Conservation (phyloP, 2,797 vertebrate genomes). For the Hipposideros larvatus region DNA sequence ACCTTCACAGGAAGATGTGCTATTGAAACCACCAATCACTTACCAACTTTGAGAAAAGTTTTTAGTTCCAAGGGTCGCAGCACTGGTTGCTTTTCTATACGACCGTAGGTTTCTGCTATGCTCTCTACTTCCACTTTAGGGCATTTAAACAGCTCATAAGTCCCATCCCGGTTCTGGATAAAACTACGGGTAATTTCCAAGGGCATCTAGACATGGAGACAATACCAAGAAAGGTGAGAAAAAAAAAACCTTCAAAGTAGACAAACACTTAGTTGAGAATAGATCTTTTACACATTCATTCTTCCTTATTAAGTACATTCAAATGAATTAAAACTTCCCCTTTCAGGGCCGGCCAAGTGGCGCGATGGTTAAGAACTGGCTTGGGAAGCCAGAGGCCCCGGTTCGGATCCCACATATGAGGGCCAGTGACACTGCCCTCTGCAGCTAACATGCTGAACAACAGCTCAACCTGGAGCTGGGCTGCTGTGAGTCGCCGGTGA, state of each 20-base stretch:
- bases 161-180: conserved; percentile 94
- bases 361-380: too few relatives aligned
- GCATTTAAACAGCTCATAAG: conserved; percentile 91
- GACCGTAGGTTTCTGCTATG: conserved; percentile 85
- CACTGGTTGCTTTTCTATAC: conserved; percentile 90
- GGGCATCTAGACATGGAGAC: conserved; percentile 89
- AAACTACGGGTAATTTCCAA: conserved; percentile 95
- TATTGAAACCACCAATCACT: conserved; percentile 76
- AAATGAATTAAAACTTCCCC: conserved; percentile 48
- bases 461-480: too few relatives aligned
- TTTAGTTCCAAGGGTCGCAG: conserved; percentile 94
- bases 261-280: background rate
- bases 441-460: too few relatives aligned
- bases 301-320: conserved; percentile 27
- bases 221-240: conserved; percentile 31
- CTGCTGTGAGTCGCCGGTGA: too few relatives aligned
- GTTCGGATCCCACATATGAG: too few relatives aligned
- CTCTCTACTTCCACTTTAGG: conserved; percentile 91
- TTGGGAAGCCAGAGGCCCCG: too few relatives aligned
- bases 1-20: background rate
- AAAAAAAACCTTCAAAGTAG: conserved; percentile 29
- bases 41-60: conserved; percentile 97
- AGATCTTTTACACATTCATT: background rate
- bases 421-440: too few relatives aligned
- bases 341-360: too few relatives aligned